These are phyloP conservation scores for Melanerpes aurifrons DNA, from an alignment of 2,113 vertebrate genomes.

Conservation along the genomic window DNA sequence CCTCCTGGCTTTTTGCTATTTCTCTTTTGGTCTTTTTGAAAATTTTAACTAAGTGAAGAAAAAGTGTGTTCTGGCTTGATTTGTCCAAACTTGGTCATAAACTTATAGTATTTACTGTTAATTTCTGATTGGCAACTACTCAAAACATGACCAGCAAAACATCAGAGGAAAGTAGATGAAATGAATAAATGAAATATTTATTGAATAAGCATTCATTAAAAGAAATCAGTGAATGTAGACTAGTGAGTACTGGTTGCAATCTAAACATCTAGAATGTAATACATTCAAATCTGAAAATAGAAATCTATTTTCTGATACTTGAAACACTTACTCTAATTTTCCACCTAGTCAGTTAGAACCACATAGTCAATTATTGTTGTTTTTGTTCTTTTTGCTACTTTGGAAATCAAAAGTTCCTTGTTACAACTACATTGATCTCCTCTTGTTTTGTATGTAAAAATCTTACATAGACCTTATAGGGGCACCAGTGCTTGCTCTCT, in stretches of 20 bases:
- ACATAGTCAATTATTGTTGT: neutral
- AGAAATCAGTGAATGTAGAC: neutral
- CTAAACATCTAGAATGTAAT: neutral
- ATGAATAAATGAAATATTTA: neutral
- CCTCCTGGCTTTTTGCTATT: neutral
- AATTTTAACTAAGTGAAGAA: neutral
- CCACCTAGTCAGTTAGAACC: neutral
- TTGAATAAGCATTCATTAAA: neutral
- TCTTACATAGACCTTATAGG: neutral
- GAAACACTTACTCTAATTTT: neutral
- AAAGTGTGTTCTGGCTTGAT: neutral
- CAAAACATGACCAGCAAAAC: neutral
- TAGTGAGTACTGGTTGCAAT: neutral
- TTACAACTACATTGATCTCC: neutral
- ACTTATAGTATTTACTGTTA: neutral
- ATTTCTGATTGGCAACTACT: neutral
- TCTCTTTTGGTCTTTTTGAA: neutral
- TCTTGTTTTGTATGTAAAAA: neutral
- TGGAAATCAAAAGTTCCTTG: neutral
- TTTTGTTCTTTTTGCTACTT: neutral
- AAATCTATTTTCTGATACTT: neutral
- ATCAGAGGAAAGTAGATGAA: neutral
- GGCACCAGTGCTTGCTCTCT: neutral
- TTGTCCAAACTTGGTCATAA: neutral
- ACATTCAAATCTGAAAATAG: neutral